Evolutionary conservation across 2,888 invertebrate genomes (phyloP), one percentile per base, ranked within the genome.

Genomic region (Scaptomyza polygonia): DNA sequence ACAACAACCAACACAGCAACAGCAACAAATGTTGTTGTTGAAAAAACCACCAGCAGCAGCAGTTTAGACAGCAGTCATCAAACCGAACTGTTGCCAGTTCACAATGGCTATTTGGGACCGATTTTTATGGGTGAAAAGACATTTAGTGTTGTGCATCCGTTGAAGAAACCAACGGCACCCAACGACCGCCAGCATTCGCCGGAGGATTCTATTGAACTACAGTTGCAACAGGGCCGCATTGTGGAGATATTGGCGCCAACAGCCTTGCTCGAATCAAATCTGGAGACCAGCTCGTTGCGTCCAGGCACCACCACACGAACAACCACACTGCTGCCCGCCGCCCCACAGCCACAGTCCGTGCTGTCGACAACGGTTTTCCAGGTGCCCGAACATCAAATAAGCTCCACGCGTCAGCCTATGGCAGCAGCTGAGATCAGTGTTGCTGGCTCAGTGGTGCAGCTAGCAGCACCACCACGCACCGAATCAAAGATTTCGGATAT

Each of bases 401-500:
- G 82, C 59, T 87, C 85, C 49, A 87, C 79, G 5, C 81, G 79
- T 0, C 47, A 75, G 5, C 83, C 86, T 0, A 42, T 73, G 27
- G 45, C 68, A 2, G 62, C 54, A 1, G 70, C 75, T 0, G 57
- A 70, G 43, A 62, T 69, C 6, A 48, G 48, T 5, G 55, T 43
- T 8, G 62, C 65, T 9, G 66, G 52, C 5, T 55, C 49, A 16
- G 42, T 25, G 25, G 51, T 54, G 8, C 36, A 36, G 42, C 45
- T 59, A n/a, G 54, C 66, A 0, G 34, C 66, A 39, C 59, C 72
- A 30, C 72, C 80, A 12, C 88, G 86, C 54, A 89, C 85, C 0
- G 91, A 91, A 48, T 91, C 91, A 1, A 91, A 88, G 67, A 91
- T 91, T 18, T 91, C 91, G 0, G 91, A 91, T 16, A 91, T 91